These are phyloP conservation scores for Pachydiplax longipennis DNA, from an alignment of 2,888 invertebrate genomes.

Conservation along the genomic window DNA sequence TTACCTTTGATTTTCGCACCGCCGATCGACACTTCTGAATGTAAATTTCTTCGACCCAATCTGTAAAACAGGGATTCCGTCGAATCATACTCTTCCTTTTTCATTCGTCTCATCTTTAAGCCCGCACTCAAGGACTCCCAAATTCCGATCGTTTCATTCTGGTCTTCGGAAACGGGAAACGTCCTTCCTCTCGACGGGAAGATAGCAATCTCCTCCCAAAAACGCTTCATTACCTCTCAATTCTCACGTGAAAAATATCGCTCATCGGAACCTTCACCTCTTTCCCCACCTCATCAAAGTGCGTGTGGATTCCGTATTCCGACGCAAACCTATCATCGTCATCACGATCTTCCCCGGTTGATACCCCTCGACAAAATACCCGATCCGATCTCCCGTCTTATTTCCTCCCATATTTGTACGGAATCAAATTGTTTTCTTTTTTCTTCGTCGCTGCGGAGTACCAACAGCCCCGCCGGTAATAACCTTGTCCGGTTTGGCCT, in stretches of 20 bases:
- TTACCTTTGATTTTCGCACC: no score
- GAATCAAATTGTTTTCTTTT: not conserved
- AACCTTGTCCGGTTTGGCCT: not conserved
- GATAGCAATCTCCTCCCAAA: not conserved
- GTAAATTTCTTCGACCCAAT: no score
- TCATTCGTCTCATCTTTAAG: no score
- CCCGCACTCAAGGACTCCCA: no score
- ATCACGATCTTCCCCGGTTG: not conserved
- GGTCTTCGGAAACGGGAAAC: no score
- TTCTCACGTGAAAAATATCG: not conserved
- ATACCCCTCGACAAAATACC: not conserved
- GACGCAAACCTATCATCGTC: not conserved
- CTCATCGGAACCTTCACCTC: not conserved
- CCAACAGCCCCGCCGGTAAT: not conserved
- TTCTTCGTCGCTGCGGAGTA: not conserved
- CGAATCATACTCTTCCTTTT: no score
- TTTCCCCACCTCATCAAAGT: not conserved
- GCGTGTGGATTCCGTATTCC: not conserved
- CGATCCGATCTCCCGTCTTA: not conserved
- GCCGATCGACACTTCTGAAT: no score
- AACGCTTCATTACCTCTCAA: not conserved
- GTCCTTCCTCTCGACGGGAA: no score
- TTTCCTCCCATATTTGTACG: not conserved
- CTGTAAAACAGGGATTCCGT: no score
- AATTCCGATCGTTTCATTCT: no score